phyloP scores from a whole-genome alignment of 2,797 vertebrate species.

The Echiichthys vipera region DNA sequence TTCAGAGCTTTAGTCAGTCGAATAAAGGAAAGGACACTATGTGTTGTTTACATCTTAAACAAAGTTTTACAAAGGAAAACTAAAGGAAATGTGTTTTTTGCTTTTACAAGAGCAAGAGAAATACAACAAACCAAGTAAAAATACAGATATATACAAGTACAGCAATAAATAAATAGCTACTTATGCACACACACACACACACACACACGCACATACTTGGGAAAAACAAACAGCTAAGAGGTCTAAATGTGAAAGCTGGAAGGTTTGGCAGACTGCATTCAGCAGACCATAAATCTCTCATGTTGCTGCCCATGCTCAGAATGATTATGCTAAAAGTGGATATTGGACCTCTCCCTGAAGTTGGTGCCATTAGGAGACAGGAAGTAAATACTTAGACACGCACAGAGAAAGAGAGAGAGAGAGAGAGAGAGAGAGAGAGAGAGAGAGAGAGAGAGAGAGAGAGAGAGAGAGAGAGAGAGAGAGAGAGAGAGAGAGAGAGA shows the following conservation, averaged over 20 bases:
- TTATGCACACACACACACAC: neutral
- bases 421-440: conserved; percentile 22
- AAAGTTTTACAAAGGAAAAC: conserved; percentile 31
- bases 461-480: conserved; percentile 3
- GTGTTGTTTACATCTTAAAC: conserved; percentile 1
- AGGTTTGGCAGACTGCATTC: conserved; percentile 64
- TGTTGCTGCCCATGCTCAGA: conserved; percentile 66
- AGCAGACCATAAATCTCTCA: conserved; percentile 67
- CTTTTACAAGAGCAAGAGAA: neutral
- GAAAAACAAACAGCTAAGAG: conserved; percentile 47
- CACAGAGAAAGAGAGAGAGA: conserved; percentile 2
- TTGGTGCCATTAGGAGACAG: conserved; percentile 73
- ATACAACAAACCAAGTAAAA: neutral
- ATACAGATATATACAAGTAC: neutral
- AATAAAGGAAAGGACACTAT: conserved; percentile 50
- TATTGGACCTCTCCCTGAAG: conserved; percentile 60
- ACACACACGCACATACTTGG: neutral
- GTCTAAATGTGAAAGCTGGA: conserved; percentile 60
- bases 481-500: conserved; percentile 1
- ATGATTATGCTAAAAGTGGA: conserved; percentile 74
- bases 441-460: conserved; percentile 9
- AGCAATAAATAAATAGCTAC: neutral
- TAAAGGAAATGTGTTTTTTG: neutral
- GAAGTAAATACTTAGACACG: conserved; percentile 71
- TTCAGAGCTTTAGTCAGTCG: conserved; percentile 12